Evolutionary conservation across 2,797 vertebrate species (phyloP).

Genomic region (Pseudocheirus occidentalis): DNA sequence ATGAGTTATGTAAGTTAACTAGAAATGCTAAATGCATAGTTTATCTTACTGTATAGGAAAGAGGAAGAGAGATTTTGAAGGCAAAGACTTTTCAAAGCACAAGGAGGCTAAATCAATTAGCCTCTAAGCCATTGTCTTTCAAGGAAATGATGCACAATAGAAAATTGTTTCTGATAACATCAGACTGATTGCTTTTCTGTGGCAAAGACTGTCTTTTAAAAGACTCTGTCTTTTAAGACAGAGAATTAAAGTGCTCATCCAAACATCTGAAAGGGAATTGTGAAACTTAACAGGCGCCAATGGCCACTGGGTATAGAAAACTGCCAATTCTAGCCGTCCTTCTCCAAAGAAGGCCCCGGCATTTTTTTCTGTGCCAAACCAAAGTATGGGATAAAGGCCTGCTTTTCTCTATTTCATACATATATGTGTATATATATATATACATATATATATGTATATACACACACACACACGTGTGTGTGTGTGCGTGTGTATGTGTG

Average conservation of each 20-base stretch:
- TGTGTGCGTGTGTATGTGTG: no score
- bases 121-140: constrained; percentile 12
- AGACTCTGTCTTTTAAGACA: no score
- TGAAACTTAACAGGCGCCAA: not conserved
- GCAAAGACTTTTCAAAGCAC: not conserved
- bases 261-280: not conserved
- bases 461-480: no score
- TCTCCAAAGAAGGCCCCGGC: not conserved
- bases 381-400: not conserved
- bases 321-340: not conserved
- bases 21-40: not conserved
- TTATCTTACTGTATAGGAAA: not conserved
- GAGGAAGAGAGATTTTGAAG: not conserved
- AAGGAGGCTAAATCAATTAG: constrained; percentile 10
- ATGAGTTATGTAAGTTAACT: no score
- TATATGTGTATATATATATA: no score
- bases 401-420: not conserved
- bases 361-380: not conserved
- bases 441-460: no score
- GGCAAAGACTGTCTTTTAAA: not conserved
- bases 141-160: constrained; percentile 37
- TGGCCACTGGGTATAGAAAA: not conserved
- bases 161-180: constrained; percentile 52
- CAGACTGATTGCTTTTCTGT: constrained; percentile 60
- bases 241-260: not conserved